A percentile compares a stretch with the other conserved stretches of the same genome.
phyloP scores from a whole-genome alignment of 2,113 vertebrate species.

The Petaurus breviceps region DNA sequence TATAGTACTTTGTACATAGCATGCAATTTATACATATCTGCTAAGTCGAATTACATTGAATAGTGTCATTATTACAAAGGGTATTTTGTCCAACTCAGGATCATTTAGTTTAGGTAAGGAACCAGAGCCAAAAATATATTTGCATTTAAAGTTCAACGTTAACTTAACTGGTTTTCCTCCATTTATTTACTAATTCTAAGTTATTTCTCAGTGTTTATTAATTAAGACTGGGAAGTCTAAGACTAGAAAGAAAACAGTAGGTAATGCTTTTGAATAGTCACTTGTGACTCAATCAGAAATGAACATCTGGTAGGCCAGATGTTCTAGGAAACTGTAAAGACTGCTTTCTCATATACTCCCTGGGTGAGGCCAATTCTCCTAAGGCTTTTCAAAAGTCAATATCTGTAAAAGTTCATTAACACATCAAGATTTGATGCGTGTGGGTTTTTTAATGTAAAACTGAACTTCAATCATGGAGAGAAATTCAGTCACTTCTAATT shows the following conservation, averaged over 20 bases:
- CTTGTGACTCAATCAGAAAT: slow-evolving; percentile 42
- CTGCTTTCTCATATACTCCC: neutral
- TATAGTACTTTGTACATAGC: neutral
- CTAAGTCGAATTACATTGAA: neutral
- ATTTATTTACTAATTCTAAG: slow-evolving; percentile 18
- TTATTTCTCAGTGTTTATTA: slow-evolving; percentile 24
- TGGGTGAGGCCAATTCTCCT: neutral
- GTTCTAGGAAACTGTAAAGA: slow-evolving; percentile 25
- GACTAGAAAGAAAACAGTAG: neutral
- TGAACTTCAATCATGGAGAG: neutral
- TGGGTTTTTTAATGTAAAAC: neutral
- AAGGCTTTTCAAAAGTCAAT: neutral
- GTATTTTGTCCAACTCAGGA: neutral
- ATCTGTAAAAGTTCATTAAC: slow-evolving; percentile 3
- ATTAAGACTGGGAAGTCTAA: neutral
- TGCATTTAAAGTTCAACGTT: neutral
- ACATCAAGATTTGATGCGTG: neutral
- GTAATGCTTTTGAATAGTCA: neutral
- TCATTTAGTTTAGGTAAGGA: neutral
- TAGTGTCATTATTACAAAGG: neutral
- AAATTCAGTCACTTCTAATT: slow-evolving; percentile 11
- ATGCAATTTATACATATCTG: neutral
- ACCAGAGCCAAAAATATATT: neutral
- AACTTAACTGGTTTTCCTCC: slow-evolving; percentile 21
- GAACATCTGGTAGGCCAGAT: slow-evolving; percentile 54